Conservation (phyloP, 2,113 vertebrate genomes). For the Lynx canadensis region DNA sequence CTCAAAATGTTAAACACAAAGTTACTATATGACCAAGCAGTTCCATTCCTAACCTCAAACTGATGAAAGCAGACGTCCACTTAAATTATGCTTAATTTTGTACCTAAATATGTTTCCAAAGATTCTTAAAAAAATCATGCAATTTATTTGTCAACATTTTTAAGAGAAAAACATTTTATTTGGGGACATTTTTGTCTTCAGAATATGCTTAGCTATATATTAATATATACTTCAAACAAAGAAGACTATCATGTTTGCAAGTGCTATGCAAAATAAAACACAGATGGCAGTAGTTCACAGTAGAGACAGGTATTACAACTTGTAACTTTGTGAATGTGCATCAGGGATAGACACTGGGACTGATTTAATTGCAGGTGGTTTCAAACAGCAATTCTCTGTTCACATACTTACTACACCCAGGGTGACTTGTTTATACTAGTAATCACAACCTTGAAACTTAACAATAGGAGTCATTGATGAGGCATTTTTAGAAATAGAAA, state of each 20-base stretch:
- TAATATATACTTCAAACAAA: background rate
- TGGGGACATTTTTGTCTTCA: background rate
- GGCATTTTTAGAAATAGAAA: background rate
- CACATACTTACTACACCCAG: accelerated
- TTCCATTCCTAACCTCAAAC: background rate
- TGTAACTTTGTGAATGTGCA: too few species aligned
- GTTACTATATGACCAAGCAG: background rate
- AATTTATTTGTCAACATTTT: background rate
- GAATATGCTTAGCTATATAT: background rate
- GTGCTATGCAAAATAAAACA: background rate
- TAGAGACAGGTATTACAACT: background rate
- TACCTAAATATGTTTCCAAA: background rate
- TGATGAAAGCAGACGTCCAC: background rate
- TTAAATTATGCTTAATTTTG: background rate
- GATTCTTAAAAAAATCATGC: background rate
- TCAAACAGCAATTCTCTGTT: background rate
- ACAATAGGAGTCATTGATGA: background rate
- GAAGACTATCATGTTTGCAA: background rate
- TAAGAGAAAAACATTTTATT: background rate
- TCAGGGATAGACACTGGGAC: background rate
- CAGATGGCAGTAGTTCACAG: background rate
- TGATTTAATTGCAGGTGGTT: background rate
- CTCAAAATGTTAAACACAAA: background rate
- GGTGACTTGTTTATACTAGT: background rate
- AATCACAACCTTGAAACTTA: background rate